Evolutionary conservation across 1,140 invertebrate species (phyloP).

Genomic region (Meteorus sp.): DNA sequence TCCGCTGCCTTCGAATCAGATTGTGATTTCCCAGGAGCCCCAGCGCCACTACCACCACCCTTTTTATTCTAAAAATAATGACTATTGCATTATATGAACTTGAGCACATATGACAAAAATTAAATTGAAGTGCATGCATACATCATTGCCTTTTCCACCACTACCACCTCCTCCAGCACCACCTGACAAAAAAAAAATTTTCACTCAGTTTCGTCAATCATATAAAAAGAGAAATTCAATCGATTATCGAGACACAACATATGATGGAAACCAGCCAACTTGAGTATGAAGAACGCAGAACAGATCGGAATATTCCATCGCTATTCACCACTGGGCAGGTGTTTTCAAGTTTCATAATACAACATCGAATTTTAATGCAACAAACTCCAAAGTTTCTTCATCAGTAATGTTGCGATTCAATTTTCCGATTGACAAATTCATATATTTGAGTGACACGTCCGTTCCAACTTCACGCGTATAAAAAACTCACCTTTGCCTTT

Average conservation of each 20-base stretch:
- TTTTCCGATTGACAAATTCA: too few species aligned
- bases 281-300: too few species aligned
- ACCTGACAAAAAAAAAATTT: slow-evolving; percentile 8
- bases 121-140: slow-evolving; percentile 20
- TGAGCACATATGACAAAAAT: slow-evolving; percentile 1
- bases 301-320: too few species aligned
- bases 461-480: too few species aligned
- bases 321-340: too few species aligned
- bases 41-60: slow-evolving; percentile 20
- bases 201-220: neutral
- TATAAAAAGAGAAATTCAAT: neutral
- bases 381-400: too few species aligned
- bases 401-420: too few species aligned
- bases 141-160: slow-evolving; percentile 34
- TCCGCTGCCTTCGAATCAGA: slow-evolving; percentile 24
- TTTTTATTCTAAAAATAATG: slow-evolving; percentile 34
- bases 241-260: too few species aligned
- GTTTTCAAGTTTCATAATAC: too few species aligned
- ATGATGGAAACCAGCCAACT: too few species aligned
- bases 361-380: too few species aligned
- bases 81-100: neutral
- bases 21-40: slow-evolving; percentile 21
- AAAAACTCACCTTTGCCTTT: slow-evolving; percentile 16
- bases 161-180: slow-evolving; percentile 28
- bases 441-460: too few species aligned